Percentiles rank a stretch among this genome's conserved stretches.
Conservation (phyloP, 2,113 vertebrate species). For the Cyanoramphus novaezelandiae region DNA sequence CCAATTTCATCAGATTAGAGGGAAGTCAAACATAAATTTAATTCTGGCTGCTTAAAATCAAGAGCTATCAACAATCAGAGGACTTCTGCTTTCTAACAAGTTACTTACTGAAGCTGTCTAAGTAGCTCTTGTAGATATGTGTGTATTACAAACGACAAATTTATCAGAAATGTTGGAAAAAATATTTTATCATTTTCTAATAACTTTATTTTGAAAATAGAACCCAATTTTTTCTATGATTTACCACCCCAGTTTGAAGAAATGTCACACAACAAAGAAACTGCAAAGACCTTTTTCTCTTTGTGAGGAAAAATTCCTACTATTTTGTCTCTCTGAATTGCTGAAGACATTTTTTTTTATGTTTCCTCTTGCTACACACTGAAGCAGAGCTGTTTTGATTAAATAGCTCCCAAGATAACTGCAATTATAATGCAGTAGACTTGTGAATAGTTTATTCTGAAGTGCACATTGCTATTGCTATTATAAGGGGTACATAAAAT, state of each 20-base stretch:
- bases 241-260: not conserved
- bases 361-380: constrained; percentile 52
- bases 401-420: constrained; percentile 65
- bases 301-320: constrained; percentile 5
- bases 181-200: constrained; percentile 37
- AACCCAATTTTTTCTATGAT: not conserved
- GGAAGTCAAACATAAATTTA: constrained; percentile 1
- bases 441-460: constrained; percentile 63
- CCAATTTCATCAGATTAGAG: not conserved
- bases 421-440: constrained; percentile 57
- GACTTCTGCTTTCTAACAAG: not conserved
- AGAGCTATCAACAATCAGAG: not conserved
- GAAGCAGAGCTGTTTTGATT: constrained; percentile 69
- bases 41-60: not conserved
- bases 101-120: not conserved
- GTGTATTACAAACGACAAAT: not conserved
- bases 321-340: constrained; percentile 45
- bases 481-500: constrained; percentile 36
- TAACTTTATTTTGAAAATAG: not conserved
- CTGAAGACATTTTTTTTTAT: constrained; percentile 28
- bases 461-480: constrained; percentile 31
- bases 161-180: not conserved
- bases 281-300: not conserved
- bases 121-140: not conserved
- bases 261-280: not conserved